Evolutionary conservation across 2,888 invertebrate species (phyloP), one percentile per base, ranked within the genome.

Genomic region (Phania funesta): DNA sequence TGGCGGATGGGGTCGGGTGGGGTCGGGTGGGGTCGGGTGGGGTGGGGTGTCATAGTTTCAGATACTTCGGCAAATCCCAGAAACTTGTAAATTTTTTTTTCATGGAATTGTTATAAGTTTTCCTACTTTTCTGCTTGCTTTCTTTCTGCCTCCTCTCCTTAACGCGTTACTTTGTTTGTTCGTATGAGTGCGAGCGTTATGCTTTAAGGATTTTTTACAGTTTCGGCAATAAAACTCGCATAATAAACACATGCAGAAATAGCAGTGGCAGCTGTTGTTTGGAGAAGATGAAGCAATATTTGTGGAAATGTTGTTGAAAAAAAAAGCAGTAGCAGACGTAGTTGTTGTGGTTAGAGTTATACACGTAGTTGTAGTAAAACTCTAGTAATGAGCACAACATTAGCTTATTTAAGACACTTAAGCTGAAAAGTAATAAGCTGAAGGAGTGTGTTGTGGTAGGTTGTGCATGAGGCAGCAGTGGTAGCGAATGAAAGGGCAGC

Each of bases 351-450:
- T 20, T 22, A 46, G 41, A 56, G 44, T 44, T 54, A 7, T 16
- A 8, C 6, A 44, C 41, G 58, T 68, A 62, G 46, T 46, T 62
- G 35, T 64, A 64, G 70, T 71, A 13, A 50, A 77, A 50, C 26
- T 56, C 29, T 48, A 41, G 64, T 26, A 58, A 64, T 78, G 74
- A 74, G 62, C 74, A 78, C 82, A 64, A 41, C 71, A 76, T 80
- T 75, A 82, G 78, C 82, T 64, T 74, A 67, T 82, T 78, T 77
- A 70, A 74, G 74, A 77, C 58, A 78, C 82, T 78, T 74, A 68
- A 82, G 78, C 78, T 74, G 56, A 70, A 74, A 74, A 74, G 78
- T 78, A 74, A 78, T 78, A 78, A 78, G 82, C 74, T 78, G 78
- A 58, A 70, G 64, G 64, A 74, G 68, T 68, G 26, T 58, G 20